A percentile compares a stretch with the other conserved stretches of the same genome.
These are phyloP conservation scores for Drosophila murphyi DNA, from an alignment of 1,140 invertebrate genomes.

Conservation along the genomic window DNA sequence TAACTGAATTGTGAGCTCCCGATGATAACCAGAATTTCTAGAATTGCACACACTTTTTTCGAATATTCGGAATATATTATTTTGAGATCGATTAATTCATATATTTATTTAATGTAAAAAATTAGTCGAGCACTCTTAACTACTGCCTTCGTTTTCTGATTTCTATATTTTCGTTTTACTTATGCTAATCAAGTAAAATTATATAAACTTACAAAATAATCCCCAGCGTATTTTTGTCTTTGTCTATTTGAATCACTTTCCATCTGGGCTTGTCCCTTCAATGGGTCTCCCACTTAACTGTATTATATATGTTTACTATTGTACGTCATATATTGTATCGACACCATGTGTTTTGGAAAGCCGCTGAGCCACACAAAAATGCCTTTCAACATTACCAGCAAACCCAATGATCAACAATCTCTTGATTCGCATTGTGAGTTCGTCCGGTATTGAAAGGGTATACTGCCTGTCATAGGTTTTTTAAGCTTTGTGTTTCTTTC, in stretches of 20 bases:
- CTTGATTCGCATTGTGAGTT: constrained; percentile 24
- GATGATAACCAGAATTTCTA: too few species aligned
- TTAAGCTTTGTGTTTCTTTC: background rate
- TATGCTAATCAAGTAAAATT: background rate
- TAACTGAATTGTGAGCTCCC: background rate
- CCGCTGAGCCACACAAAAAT: constrained; percentile 19
- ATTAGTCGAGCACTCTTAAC: background rate
- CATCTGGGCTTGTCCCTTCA: constrained; percentile 1
- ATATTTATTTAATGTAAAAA: too few species aligned
- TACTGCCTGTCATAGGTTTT: constrained; percentile 23
- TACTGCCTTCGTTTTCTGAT: too few species aligned
- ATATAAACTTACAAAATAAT: background rate
- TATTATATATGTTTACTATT: background rate
- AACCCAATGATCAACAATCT: constrained; percentile 14
- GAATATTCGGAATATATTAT: too few species aligned
- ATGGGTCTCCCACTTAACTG: background rate
- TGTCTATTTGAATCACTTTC: background rate
- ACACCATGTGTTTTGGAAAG: constrained; percentile 5
- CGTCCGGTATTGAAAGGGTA: constrained; percentile 22
- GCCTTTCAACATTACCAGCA: constrained; percentile 13
- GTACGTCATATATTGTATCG: background rate
- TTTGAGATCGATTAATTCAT: too few species aligned
- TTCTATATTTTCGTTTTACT: background rate
- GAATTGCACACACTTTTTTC: too few species aligned
- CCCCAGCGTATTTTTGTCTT: too few species aligned